A percentile compares a stretch with the other conserved stretches of the same genome.
phyloP scores from a whole-genome alignment of 2,113 vertebrate species.

The Willisornis vidua region DNA sequence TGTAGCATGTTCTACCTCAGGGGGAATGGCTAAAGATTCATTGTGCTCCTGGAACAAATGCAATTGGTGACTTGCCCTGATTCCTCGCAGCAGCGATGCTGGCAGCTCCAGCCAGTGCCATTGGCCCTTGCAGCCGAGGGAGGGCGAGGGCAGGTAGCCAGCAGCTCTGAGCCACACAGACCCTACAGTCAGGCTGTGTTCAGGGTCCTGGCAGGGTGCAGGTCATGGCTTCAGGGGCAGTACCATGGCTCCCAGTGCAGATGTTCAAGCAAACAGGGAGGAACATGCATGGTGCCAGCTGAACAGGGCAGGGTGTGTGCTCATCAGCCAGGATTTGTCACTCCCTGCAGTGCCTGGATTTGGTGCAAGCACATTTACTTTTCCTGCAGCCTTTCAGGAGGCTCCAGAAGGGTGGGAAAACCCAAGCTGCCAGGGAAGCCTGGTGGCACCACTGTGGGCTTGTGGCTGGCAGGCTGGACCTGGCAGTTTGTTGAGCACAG shows the following conservation, averaged over 20 bases:
- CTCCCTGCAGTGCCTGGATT: not conserved
- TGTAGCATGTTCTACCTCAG: not conserved
- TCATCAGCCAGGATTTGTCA: not conserved
- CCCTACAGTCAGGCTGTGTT: not conserved
- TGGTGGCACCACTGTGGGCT: not conserved
- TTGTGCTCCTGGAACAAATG: not conserved
- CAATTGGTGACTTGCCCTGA: not conserved
- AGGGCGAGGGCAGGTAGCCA: too few species aligned
- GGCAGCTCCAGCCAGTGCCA: not conserved
- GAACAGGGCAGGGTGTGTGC: not conserved
- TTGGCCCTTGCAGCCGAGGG: fast-evolving
- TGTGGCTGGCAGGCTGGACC: not conserved
- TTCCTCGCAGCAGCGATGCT: fast-evolving
- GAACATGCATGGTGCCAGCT: not conserved
- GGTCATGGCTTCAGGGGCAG: not conserved
- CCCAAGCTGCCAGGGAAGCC: not conserved
- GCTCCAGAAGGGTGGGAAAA: not conserved
- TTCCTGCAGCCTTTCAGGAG: not conserved
- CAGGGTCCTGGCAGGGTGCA: not conserved
- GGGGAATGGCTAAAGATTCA: not conserved
- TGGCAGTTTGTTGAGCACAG: not conserved
- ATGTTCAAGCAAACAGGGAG: not conserved
- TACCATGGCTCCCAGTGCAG: not conserved
- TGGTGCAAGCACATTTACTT: not conserved
- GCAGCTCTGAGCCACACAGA: too few species aligned